Percentiles rank a stretch among this genome's conserved stretches.
Evolutionary conservation across 2,113 vertebrate genomes (phyloP).

Genomic region (Sinosuthora webbiana): DNA sequence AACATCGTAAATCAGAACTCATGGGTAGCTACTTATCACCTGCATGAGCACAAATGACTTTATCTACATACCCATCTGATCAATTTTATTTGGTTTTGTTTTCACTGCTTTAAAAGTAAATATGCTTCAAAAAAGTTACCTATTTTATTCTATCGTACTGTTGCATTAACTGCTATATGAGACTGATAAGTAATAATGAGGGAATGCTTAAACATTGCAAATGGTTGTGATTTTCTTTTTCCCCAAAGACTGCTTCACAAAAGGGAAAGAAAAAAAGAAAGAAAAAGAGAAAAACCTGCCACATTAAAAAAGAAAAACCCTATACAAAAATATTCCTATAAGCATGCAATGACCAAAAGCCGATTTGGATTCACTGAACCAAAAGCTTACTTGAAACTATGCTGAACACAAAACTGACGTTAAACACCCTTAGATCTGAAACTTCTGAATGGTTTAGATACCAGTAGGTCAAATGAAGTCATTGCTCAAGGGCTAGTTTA

Average conservation of each 20-base stretch:
- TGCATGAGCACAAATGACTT: neutral
- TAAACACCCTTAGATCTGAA: constrained; percentile 64
- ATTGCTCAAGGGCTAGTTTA: constrained; percentile 60
- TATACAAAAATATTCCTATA: neutral
- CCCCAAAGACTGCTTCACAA: neutral
- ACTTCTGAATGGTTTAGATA: constrained; percentile 58
- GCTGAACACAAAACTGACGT: constrained; percentile 37
- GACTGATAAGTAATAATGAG: neutral
- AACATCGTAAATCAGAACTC: neutral
- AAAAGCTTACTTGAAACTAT: neutral
- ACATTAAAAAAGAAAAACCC: neutral
- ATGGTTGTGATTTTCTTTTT: neutral
- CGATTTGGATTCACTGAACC: neutral
- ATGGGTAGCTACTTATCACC: neutral
- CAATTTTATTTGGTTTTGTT: neutral
- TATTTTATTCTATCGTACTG: neutral
- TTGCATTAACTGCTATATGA: neutral
- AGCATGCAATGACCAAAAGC: neutral
- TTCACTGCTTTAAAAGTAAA: neutral
- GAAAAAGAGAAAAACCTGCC: rapidly evolving
- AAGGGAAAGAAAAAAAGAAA: neutral
- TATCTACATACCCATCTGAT: neutral
- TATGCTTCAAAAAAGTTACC: neutral
- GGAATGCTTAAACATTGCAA: neutral
- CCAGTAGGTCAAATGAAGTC: constrained; percentile 64